phyloP scores from a whole-genome alignment of 2,797 vertebrate genomes.

The Eulemur coronatus region DNA sequence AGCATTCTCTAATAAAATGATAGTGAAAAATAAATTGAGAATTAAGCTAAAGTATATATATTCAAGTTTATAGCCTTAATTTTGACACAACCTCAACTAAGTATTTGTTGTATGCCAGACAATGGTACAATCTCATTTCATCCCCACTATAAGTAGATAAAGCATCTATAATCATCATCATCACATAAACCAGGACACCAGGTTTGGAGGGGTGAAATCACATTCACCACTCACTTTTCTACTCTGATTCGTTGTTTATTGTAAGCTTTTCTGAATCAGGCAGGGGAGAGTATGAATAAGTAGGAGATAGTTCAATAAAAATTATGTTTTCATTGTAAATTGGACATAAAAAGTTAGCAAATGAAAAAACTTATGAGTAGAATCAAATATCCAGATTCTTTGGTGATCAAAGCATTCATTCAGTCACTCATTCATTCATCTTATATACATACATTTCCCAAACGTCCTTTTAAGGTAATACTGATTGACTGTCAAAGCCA shows the following conservation, averaged over 20 bases:
- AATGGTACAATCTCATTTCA: neutral
- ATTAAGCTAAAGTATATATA: neutral
- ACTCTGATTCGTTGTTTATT: neutral
- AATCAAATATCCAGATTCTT: conserved; percentile 20
- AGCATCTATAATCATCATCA: neutral
- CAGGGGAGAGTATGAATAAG: neutral
- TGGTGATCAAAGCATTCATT: neutral
- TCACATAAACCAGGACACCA: neutral
- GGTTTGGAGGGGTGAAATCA: neutral
- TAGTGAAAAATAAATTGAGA: conserved; percentile 45
- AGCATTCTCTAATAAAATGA: conserved; percentile 24
- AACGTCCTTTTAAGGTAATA: neutral
- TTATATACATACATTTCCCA: neutral
- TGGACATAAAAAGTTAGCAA: conserved; percentile 15
- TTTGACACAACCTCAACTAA: neutral
- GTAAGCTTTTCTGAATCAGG: neutral
- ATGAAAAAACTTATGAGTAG: neutral
- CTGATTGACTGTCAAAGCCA: neutral
- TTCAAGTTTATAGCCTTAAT: neutral
- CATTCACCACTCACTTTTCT: neutral
- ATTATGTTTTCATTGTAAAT: conserved; percentile 5
- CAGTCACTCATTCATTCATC: neutral
- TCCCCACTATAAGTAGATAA: neutral
- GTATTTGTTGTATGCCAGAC: neutral
- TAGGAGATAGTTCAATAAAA: conserved; percentile 11